phyloP scores from a whole-genome alignment of 2,113 vertebrate species.

The Dinomys branickii region DNA sequence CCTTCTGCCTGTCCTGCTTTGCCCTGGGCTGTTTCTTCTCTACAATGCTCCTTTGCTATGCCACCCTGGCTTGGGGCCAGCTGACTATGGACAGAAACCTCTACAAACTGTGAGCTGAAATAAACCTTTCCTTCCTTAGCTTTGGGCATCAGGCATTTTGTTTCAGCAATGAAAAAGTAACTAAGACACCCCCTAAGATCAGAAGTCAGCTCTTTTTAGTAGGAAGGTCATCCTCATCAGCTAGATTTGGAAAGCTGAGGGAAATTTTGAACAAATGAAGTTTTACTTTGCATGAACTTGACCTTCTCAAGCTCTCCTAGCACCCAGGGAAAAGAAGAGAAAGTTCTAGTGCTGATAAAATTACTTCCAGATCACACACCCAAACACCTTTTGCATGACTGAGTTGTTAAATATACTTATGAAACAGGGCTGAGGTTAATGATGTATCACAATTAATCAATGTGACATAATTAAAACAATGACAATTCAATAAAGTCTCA shows the following conservation, averaged over 20 bases:
- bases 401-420: constrained; percentile 40
- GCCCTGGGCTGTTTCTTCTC: not conserved
- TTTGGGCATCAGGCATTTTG: not conserved
- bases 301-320: not conserved
- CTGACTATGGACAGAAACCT: not conserved
- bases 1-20: not conserved
- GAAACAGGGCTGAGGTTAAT: constrained; percentile 51
- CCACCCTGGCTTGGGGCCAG: not conserved
- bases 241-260: constrained; percentile 19
- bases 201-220: not conserved
- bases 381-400: constrained; percentile 6
- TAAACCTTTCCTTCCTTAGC: not conserved
- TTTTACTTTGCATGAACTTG: constrained; percentile 33
- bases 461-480: constrained; percentile 35
- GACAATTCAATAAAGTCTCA: not conserved
- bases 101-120: not conserved
- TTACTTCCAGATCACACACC: not conserved
- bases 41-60: not conserved
- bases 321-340: not conserved
- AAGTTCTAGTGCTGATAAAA: constrained; percentile 14
- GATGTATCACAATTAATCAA: constrained; percentile 48
- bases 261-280: constrained; percentile 5
- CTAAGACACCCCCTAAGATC: not conserved
- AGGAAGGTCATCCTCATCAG: not conserved
- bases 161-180: not conserved